Percentiles rank a stretch among this genome's conserved stretches.
Conservation (phyloP, 2,797 vertebrate genomes). For the Anas bernieri region DNA sequence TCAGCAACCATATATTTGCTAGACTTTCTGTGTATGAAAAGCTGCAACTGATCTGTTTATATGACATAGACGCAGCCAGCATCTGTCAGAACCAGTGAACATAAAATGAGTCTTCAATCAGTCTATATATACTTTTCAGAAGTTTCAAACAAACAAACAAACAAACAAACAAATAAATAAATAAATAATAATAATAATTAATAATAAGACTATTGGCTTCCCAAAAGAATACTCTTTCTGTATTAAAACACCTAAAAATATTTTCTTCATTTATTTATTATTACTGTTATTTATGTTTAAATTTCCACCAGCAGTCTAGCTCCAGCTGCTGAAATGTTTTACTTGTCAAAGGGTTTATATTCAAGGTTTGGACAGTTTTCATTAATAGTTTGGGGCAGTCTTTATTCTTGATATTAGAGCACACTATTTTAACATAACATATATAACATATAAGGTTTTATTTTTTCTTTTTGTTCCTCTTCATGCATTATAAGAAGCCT, state of each 20-base stretch:
- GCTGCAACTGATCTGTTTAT: not conserved
- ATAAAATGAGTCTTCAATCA: not conserved
- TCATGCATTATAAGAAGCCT: not conserved
- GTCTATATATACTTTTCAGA: not conserved
- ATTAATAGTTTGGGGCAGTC: not conserved
- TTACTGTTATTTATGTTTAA: not conserved
- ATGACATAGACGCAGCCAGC: not conserved
- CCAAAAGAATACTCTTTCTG: not conserved
- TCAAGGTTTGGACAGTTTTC: not conserved
- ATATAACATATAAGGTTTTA: not conserved
- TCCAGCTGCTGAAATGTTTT: not conserved
- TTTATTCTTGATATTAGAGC: not conserved
- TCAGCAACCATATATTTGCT: not conserved
- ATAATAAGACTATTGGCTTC: not conserved
- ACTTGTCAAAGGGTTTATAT: not conserved
- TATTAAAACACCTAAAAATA: not conserved
- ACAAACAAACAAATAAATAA: not conserved
- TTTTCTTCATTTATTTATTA: not conserved
- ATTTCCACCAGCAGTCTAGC: not conserved
- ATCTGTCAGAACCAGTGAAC: not conserved
- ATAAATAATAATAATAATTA: no score
- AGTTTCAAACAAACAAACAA: not conserved
- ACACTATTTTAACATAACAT: not conserved
- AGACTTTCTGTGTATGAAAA: not conserved
- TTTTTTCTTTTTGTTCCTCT: not conserved